Percentiles rank a stretch among this genome's conserved stretches.
These are phyloP conservation scores for Synanthedon vespiformis DNA, from an alignment of 2,888 invertebrate species.

Conservation along the genomic window DNA sequence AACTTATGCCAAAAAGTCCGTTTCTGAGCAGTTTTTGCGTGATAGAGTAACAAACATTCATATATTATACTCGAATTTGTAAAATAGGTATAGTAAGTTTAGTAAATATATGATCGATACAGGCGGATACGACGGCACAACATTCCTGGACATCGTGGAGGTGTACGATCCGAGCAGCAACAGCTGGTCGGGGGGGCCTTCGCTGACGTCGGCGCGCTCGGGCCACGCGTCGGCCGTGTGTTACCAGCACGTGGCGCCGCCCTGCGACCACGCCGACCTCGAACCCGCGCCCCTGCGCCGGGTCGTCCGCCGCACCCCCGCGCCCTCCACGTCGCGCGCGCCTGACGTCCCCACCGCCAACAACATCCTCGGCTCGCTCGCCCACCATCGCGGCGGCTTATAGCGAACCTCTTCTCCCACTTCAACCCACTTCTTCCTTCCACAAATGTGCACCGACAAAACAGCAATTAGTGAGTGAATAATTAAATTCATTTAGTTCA, in stretches of 20 bases:
- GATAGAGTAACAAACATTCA: too few relatives aligned
- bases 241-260: constrained; percentile 76
- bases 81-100: too few relatives aligned
- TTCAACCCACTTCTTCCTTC: not conserved
- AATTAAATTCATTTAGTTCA: too few relatives aligned
- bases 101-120: constrained; percentile 15
- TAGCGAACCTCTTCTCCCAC: constrained; percentile 9
- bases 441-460: too few relatives aligned
- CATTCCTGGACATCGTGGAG: constrained; percentile 88
- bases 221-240: constrained; percentile 94
- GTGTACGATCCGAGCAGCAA: constrained; percentile 85
- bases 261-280: constrained; percentile 18
- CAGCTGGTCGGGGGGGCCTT: constrained; percentile 81
- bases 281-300: constrained; percentile 23
- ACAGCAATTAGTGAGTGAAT: too few relatives aligned
- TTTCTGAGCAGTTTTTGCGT: too few relatives aligned
- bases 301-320: constrained; percentile 18
- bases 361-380: constrained; percentile 51
- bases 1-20: too few relatives aligned
- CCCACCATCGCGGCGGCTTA: constrained; percentile 21
- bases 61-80: too few relatives aligned
- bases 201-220: constrained; percentile 86
- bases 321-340: constrained; percentile 10
- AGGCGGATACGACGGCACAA: constrained; percentile 92
- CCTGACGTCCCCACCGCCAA: constrained; percentile 48